Evolutionary conservation across 2,113 vertebrate genomes (phyloP), one percentile per base, ranked within the genome.

Genomic region (Aldabrachelys gigantea): DNA sequence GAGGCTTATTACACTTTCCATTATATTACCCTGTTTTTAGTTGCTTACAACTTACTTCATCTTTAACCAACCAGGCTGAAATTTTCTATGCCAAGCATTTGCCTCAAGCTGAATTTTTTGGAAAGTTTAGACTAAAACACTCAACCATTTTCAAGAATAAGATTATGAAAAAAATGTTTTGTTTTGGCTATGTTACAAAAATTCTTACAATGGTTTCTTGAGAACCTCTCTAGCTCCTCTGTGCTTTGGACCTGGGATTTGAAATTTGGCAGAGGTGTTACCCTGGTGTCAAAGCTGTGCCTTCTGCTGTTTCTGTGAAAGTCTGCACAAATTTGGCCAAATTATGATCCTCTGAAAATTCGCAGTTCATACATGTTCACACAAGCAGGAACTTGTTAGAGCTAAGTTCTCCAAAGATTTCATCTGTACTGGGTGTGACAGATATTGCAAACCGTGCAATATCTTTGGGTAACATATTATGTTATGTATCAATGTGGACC

Each of bases 51-150:
- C 25, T 92, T 93, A 88, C 91, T 81, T 94, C 91, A 85, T 78
- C 24, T 89, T 95, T 81, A 88, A 95, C 91, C 91, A 79, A 80
- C 35, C 53, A 49, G 85, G 82, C 81, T 2, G 19, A 91, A 95
- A 94, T 24, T 90, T 95, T 95, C 82, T 89, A 88, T 90, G 95
- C 80, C 81, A 94, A 91, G 53, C 79, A 5, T 87, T n/a, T 94
- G 92, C 93, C 92, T 59, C 65, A 87, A 85, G 89, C 85, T 95
- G 84, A 91, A 85, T 83, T 89, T 78, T 72, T 59, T 87, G 89
- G 89, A 95, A 96, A 95, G 80, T 79, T 89, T 89, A 27, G 94
- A 69, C 79, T 84, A 29, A 92, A 94, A 86, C 50, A 7, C 91
- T 95, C 84, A 84, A 21, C 92, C 89, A 94, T 94, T 56, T 91